These are phyloP conservation scores for Odontothrips loti DNA, from an alignment of 2,888 invertebrate species.

Conservation along the genomic window DNA sequence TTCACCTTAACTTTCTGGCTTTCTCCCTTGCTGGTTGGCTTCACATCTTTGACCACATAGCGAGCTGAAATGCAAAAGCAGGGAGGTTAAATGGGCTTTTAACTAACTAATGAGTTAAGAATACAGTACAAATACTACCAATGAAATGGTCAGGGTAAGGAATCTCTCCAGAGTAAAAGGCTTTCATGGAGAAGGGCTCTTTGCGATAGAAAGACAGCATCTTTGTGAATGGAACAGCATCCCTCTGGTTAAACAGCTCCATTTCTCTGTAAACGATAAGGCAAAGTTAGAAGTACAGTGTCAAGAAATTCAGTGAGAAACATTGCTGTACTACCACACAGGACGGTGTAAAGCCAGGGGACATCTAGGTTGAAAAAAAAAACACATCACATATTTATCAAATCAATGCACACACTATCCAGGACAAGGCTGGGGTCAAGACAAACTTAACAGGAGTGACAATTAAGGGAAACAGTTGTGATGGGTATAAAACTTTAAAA, in stretches of 20 bases:
- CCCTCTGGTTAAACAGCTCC: slow-evolving; percentile 88
- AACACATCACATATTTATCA: no score
- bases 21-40: slow-evolving; percentile 82
- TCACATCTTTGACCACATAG: slow-evolving; percentile 76
- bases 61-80: slow-evolving; percentile 52
- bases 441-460: neutral
- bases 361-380: no score
- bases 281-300: neutral
- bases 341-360: neutral
- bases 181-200: slow-evolving; percentile 81
- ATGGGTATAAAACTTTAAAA: no score
- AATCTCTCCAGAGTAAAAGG: slow-evolving; percentile 70
- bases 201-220: slow-evolving; percentile 88
- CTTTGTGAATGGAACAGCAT: slow-evolving; percentile 88
- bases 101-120: slow-evolving; percentile 28
- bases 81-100: neutral
- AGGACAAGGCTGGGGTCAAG: no score
- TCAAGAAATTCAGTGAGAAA: slow-evolving; percentile 24
- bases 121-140: slow-evolving; percentile 52
- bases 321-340: neutral
- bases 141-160: slow-evolving; percentile 74
- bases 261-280: slow-evolving; percentile 60
- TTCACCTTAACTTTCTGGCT: slow-evolving; percentile 95
- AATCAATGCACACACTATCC: no score
- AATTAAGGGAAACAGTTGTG: no score